Percentiles rank a stretch among this genome's conserved stretches.
Evolutionary conservation across 2,888 invertebrate genomes (phyloP).

Genomic region (Caradrina clavipalpis): DNA sequence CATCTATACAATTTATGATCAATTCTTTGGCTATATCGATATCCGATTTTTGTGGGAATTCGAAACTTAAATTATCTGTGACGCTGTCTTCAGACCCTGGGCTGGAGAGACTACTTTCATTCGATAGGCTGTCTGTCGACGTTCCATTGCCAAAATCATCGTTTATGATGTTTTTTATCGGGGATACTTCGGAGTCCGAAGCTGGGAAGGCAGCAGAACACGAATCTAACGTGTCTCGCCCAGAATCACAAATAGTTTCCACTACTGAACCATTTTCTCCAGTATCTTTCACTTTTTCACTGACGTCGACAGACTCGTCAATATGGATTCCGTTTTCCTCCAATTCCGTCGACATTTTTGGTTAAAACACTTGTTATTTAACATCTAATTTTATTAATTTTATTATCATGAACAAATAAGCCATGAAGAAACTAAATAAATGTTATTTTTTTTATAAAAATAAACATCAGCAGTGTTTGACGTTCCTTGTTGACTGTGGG

Average conservation of each 20-base stretch:
- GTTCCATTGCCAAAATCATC: slow-evolving; percentile 40
- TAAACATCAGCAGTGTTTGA: slow-evolving; percentile 77
- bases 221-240: slow-evolving; percentile 73
- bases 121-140: slow-evolving; percentile 52
- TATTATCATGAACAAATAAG: slow-evolving; percentile 57
- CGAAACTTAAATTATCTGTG: slow-evolving; percentile 58
- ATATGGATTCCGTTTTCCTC: slow-evolving; percentile 72
- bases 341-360: slow-evolving; percentile 77
- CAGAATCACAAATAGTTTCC: slow-evolving; percentile 78
- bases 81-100: slow-evolving; percentile 67
- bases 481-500: slow-evolving; percentile 52
- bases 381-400: slow-evolving; percentile 64
- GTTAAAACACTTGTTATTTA: slow-evolving; percentile 60
- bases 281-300: slow-evolving; percentile 75
- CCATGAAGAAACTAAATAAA: slow-evolving; percentile 73
- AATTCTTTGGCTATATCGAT: slow-evolving; percentile 63
- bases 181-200: slow-evolving; percentile 72
- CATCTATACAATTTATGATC: slow-evolving; percentile 39
- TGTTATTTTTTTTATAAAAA: slow-evolving; percentile 74
- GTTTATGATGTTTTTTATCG: slow-evolving; percentile 63
- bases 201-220: slow-evolving; percentile 67
- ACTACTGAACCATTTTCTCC: slow-evolving; percentile 74
- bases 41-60: slow-evolving; percentile 58
- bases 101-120: slow-evolving; percentile 66
- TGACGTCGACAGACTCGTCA: slow-evolving; percentile 80